phyloP scores from a whole-genome alignment of 1,140 invertebrate species.

The Semibalanus balanoides region DNA sequence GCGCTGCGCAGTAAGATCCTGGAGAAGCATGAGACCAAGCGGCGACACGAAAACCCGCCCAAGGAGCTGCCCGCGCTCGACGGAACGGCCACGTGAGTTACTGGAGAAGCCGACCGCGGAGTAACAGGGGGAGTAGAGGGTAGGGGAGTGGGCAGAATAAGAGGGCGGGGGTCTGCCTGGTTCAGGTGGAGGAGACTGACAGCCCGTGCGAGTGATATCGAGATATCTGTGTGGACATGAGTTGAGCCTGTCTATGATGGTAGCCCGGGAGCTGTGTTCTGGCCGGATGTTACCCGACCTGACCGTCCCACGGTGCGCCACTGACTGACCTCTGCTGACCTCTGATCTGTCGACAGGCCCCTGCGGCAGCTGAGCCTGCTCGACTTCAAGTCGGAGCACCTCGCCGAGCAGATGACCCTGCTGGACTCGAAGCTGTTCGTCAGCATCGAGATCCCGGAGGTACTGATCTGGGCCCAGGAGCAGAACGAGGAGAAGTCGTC shows the following conservation, averaged over 20 bases:
- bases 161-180: too few species aligned
- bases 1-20: slow-evolving; percentile 74
- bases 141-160: too few species aligned
- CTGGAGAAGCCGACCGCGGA: too few species aligned
- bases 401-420: slow-evolving; percentile 96
- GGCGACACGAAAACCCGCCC: slow-evolving; percentile 30
- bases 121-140: neutral
- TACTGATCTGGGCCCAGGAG: slow-evolving; percentile 90
- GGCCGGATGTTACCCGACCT: too few species aligned
- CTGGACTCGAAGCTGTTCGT: slow-evolving; percentile 90
- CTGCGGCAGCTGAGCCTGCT: slow-evolving; percentile 42
- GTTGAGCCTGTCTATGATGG: too few species aligned
- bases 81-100: neutral
- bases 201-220: too few species aligned
- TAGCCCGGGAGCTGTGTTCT: too few species aligned
- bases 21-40: slow-evolving; percentile 64
- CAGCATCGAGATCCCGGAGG: slow-evolving; percentile 92
- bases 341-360: slow-evolving; percentile 1
- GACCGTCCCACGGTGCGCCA: too few species aligned
- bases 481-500: slow-evolving; percentile 93
- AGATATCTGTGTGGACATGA: too few species aligned
- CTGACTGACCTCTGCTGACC: too few species aligned
- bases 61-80: slow-evolving; percentile 9
- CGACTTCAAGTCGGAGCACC: slow-evolving; percentile 81
- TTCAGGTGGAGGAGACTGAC: too few species aligned